These are phyloP conservation scores for Drosophila anomelani DNA, from an alignment of 2,888 invertebrate species.

Conservation along the genomic window DNA sequence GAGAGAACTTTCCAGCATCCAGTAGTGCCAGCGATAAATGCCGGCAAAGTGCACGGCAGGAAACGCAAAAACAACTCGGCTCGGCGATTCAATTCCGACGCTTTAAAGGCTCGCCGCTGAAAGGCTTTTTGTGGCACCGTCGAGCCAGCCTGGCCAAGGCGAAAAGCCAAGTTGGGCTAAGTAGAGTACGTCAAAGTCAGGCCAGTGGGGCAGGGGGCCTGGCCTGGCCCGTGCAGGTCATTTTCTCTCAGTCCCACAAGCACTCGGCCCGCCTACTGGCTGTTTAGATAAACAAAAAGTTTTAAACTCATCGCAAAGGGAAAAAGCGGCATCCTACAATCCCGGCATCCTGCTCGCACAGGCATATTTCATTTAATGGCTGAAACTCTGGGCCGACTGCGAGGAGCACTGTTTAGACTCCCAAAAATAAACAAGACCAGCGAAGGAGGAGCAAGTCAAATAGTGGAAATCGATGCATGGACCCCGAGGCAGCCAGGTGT, in stretches of 20 bases:
- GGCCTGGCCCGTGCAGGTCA: slow-evolving; percentile 12
- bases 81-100: slow-evolving; percentile 54
- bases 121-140: slow-evolving; percentile 43
- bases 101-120: slow-evolving; percentile 40
- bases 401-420: slow-evolving; percentile 7
- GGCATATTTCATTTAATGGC: slow-evolving; percentile 69
- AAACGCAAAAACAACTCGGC: slow-evolving; percentile 42
- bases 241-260: slow-evolving; percentile 23
- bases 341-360: not conserved
- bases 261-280: slow-evolving; percentile 51
- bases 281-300: slow-evolving; percentile 59
- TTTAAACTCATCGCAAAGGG: slow-evolving; percentile 36
- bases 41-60: slow-evolving; percentile 60
- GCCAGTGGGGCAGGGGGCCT: slow-evolving; percentile 32
- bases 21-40: slow-evolving; percentile 59
- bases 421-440: slow-evolving; percentile 37
- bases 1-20: not conserved
- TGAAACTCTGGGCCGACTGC: slow-evolving; percentile 54
- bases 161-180: slow-evolving; percentile 47
- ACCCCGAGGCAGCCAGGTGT: slow-evolving; percentile 61
- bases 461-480: slow-evolving; percentile 55
- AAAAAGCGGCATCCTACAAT: slow-evolving; percentile 2
- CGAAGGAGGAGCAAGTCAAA: slow-evolving; percentile 4
- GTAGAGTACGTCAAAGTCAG: slow-evolving; percentile 48
- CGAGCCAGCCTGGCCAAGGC: slow-evolving; percentile 1